Evolutionary conservation across 1,140 invertebrate genomes (phyloP).

Genomic region (Drosophila trapezifrons): DNA sequence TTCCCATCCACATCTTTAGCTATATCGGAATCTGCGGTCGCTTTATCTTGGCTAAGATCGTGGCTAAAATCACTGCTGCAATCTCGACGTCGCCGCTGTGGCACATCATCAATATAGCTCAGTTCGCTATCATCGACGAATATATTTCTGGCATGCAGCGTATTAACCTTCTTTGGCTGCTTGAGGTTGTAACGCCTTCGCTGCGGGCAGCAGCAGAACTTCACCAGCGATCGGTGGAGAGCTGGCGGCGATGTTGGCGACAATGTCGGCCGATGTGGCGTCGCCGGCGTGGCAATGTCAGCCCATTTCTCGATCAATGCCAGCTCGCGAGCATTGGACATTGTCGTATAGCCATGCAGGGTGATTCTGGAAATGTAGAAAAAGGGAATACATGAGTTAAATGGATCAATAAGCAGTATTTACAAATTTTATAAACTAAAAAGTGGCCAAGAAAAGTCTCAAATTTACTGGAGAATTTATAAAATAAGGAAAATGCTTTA

Average conservation of each 20-base stretch:
- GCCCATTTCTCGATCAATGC: slow-evolving; percentile 83
- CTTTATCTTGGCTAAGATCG: slow-evolving; percentile 39
- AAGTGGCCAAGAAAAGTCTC: background rate
- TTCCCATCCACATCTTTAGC: slow-evolving; percentile 41
- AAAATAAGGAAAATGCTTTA: too few relatives aligned
- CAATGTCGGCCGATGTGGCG: slow-evolving; percentile 66
- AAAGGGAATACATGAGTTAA: background rate
- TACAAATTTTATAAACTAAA: background rate
- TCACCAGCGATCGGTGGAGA: slow-evolving; percentile 64
- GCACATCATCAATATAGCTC: slow-evolving; percentile 81
- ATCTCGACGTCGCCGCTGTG: slow-evolving; percentile 62
- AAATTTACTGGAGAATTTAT: too few relatives aligned
- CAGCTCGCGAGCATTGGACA: slow-evolving; percentile 83
- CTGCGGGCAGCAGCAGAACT: slow-evolving; percentile 80
- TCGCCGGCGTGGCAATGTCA: slow-evolving; percentile 81
- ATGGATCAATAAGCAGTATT: background rate
- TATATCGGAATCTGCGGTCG: slow-evolving; percentile 42
- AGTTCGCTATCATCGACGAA: slow-evolving; percentile 80
- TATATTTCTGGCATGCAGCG: slow-evolving; percentile 80
- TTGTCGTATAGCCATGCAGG: slow-evolving; percentile 81
- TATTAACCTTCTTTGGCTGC: slow-evolving; percentile 69
- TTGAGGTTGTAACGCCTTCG: slow-evolving; percentile 77
- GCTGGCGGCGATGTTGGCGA: slow-evolving; percentile 76
- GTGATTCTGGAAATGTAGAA: slow-evolving; percentile 59
- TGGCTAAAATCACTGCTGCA: slow-evolving; percentile 68